Percentiles rank a stretch among this genome's conserved stretches.
These are phyloP conservation scores for Morelia viridis DNA, from an alignment of 2,797 vertebrate species.

Conservation along the genomic window DNA sequence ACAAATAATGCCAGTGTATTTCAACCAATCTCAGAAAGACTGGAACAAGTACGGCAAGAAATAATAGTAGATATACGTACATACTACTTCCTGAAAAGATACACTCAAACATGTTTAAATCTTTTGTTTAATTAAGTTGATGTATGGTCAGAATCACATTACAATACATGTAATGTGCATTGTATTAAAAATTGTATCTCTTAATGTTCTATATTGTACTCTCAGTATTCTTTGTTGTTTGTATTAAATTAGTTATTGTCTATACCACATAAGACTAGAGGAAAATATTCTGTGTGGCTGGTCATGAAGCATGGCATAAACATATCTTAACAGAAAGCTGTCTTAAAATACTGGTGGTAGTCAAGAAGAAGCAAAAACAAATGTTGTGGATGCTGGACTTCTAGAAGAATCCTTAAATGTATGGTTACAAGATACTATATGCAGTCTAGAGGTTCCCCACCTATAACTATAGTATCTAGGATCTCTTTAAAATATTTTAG, in stretches of 20 bases:
- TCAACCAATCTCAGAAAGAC: constrained; percentile 7
- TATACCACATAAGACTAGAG: neutral
- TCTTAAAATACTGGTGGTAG: neutral
- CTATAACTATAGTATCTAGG: neutral
- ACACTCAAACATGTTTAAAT: neutral
- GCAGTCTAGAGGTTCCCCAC: too few species aligned
- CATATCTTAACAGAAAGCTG: neutral
- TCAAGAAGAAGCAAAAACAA: neutral
- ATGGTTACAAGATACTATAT: neutral
- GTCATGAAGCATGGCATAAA: neutral
- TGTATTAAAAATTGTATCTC: neutral
- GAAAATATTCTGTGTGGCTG: neutral
- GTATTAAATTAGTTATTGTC: neutral
- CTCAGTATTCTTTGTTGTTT: neutral
- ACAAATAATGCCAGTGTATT: constrained; percentile 12
- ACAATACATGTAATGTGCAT: neutral
- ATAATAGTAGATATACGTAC: neutral
- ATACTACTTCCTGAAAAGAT: neutral
- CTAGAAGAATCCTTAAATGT: neutral
- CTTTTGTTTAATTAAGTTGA: neutral
- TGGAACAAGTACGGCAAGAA: neutral
- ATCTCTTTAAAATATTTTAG: neutral
- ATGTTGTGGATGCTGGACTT: neutral
- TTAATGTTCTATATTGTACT: neutral
- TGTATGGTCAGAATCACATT: neutral